Evolutionary conservation across 2,888 invertebrate species (phyloP).

Genomic region (Fragum fragum): DNA sequence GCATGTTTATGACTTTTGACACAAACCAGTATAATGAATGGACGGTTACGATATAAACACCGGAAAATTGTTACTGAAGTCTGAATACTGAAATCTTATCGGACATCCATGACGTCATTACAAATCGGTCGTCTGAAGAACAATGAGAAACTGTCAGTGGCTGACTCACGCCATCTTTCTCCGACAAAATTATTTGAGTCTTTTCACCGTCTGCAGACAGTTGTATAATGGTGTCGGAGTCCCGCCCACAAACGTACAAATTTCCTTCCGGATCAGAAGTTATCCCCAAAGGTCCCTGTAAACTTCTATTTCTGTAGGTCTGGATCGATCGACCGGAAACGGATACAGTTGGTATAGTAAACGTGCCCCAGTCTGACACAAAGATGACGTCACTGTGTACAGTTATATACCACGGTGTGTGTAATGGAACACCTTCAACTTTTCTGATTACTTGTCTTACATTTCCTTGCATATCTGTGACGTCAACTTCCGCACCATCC

Average conservation of each 20-base stretch:
- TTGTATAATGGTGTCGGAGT: conserved; percentile 64
- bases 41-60: background rate
- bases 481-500: conserved; percentile 48
- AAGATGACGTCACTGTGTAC: conserved; percentile 44
- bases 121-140: conserved; percentile 51
- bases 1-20: too few species aligned
- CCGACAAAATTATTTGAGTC: conserved; percentile 48
- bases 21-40: too few species aligned
- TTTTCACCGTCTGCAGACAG: conserved; percentile 35
- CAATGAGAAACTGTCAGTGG: conserved; percentile 57
- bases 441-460: conserved; percentile 39
- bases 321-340: conserved; percentile 28
- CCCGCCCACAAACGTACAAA: conserved; percentile 55
- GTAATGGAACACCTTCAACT: conserved; percentile 41
- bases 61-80: conserved; percentile 32
- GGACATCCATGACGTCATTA: conserved; percentile 67
- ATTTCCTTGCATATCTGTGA: conserved; percentile 47
- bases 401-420: conserved; percentile 61
- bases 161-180: conserved; percentile 57
- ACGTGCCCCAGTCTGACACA: conserved; percentile 65
- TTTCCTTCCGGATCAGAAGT: conserved; percentile 56
- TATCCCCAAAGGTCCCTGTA: conserved; percentile 56
- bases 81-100: conserved; percentile 57
- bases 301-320: conserved; percentile 45
- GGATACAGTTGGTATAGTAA: conserved; percentile 42